These are phyloP conservation scores for Phymorhynchus buccinoides DNA, from an alignment of 1,140 invertebrate genomes.

Conservation along the genomic window DNA sequence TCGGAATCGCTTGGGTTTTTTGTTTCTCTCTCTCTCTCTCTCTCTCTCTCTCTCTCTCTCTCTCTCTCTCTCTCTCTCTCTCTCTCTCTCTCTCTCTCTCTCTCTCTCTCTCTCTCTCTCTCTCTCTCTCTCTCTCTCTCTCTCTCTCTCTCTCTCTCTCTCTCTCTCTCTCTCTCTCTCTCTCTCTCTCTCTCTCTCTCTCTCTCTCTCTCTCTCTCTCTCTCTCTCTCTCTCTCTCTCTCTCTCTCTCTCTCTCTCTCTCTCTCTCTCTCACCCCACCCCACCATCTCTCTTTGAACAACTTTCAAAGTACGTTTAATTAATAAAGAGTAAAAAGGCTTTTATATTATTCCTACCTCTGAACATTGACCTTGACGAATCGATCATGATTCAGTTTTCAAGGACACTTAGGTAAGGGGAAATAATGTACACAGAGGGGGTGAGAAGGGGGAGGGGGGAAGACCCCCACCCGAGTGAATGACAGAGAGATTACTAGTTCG, in stretches of 20 bases:
- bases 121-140: background rate
- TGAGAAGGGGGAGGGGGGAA: no score
- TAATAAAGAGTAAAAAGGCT: no score
- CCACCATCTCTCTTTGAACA: background rate
- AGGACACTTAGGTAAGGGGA: no score
- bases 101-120: background rate
- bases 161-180: slow-evolving; percentile 6
- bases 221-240: background rate
- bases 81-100: background rate
- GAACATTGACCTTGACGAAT: no score
- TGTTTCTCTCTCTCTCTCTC: background rate
- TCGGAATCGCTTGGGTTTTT: no score
- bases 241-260: background rate
- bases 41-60: background rate
- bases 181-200: background rate
- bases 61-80: background rate
- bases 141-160: background rate
- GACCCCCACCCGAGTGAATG: no score
- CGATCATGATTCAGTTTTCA: no score
- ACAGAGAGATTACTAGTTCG: no score
- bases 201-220: background rate
- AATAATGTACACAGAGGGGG: no score
- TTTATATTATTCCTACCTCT: no score
- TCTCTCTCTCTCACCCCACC: background rate
- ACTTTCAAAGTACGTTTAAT: no score